A percentile compares a stretch with the other conserved stretches of the same genome.
These are phyloP conservation scores for Cherax quadricarinatus DNA, from an alignment of 1,140 invertebrate species.

Conservation along the genomic window DNA sequence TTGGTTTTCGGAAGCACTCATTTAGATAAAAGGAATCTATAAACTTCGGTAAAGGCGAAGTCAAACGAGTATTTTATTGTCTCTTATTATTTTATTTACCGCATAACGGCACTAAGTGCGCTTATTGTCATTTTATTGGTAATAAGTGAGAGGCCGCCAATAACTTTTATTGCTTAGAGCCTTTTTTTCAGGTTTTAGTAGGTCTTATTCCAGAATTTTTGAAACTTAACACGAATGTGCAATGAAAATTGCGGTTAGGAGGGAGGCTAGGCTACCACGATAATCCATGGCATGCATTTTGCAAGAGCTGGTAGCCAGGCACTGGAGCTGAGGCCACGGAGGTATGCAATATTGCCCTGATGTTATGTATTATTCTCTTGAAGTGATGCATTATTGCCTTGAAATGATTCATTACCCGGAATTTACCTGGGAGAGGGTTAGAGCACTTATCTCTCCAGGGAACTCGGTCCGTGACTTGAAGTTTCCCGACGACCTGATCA, in stretches of 20 bases:
- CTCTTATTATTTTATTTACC: slow-evolving; percentile 28
- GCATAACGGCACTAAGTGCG: not conserved
- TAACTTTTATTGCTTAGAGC: not conserved
- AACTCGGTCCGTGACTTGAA: too few species aligned
- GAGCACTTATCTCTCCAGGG: too few species aligned
- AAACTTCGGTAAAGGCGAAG: slow-evolving; percentile 16
- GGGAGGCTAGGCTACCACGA: not conserved
- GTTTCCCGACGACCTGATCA: too few species aligned
- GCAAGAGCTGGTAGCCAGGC: not conserved
- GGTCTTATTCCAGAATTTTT: not conserved
- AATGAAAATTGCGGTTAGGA: not conserved
- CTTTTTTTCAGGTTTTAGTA: not conserved
- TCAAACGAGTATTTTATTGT: slow-evolving; percentile 21
- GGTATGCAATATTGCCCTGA: not conserved
- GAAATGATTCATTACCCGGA: not conserved
- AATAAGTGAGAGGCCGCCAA: not conserved
- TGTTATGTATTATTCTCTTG: not conserved
- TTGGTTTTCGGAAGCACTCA: slow-evolving; percentile 13
- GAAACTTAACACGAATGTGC: not conserved
- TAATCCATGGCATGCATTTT: not conserved
- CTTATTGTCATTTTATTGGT: slow-evolving; percentile 29
- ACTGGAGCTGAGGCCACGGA: not conserved
- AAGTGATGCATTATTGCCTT: not conserved
- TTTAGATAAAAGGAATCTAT: slow-evolving; percentile 46
- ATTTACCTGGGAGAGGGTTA: too few species aligned